Evolutionary conservation across 1,140 invertebrate genomes (phyloP), one percentile per base, ranked within the genome.

Genomic region (Drosophila subobscura): DNA sequence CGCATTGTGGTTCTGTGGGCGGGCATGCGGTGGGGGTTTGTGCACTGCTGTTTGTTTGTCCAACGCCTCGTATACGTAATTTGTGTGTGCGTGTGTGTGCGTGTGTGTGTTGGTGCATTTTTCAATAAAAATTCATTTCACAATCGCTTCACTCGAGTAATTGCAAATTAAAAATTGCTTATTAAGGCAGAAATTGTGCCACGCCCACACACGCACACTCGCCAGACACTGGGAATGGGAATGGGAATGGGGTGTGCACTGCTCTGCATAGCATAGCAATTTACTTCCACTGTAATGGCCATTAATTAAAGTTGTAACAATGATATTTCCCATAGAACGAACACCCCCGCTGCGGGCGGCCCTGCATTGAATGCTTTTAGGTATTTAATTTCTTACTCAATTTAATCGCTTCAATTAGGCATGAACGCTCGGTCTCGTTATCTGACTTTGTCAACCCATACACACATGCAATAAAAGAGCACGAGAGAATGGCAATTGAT

Each of bases 161-260:
- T 86, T 83, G 83, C 83, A 88, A 88, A 83, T 86, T 86, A 86
- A 86, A 88, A 86, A 88, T 86, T 88, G 83, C 83, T 86, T 88
- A 86, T 86, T 81, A 86, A 86, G 72, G 77, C 78, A 81, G 73
- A 85, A 85, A 47, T 25, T 33, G 1, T 33, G 1, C 42, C 58
- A 51, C 44, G 20, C 25, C 47, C 29, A 4, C 53, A 51, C 20
- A 59, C 29, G 23, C 45, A 51, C 20, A 52, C 29, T 25, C 7
- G 23, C 14, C 41, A 20, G 14, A 50, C 16, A 20, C 16, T 20
- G 16, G 16, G 16, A 20, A 20, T 20, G 16, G 16, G 16, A 20
- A 0, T 20, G 16, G 16, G 16, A 20, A 20, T 20, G 16, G 16
- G 16, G 16, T 20, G 16, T 20, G 16, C 16, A 20, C 29, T 46